Conservation (phyloP, 37 sponge, comb jelly and placozoan species). For the Halichondria panicea region DNA sequence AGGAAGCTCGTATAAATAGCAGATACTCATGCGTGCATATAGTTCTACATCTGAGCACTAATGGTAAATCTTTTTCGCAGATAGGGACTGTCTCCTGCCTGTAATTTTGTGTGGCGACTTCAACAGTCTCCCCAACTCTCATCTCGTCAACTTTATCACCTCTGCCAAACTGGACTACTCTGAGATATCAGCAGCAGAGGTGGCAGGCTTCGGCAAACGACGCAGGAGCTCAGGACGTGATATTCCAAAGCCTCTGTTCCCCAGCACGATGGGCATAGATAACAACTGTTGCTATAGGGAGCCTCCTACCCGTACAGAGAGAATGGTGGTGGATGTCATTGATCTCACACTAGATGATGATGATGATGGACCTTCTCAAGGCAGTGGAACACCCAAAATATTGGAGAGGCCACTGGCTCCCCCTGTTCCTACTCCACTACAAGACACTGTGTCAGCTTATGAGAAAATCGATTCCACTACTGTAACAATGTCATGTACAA, state of each 20-base stretch:
- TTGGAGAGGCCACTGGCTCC: not conserved
- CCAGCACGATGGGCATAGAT: slow-evolving; percentile 41
- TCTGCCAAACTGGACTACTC: slow-evolving; percentile 72
- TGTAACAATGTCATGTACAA: not conserved
- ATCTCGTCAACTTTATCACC: slow-evolving; percentile 68
- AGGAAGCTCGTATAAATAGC: no score
- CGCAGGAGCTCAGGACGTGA: not conserved
- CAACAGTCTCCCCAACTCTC: slow-evolving; percentile 77
- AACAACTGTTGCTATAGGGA: slow-evolving; percentile 48
- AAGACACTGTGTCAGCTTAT: not conserved
- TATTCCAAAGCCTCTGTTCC: slow-evolving; percentile 73
- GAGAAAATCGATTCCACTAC: not conserved
- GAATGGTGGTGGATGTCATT: not conserved
- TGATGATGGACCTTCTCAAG: no score
- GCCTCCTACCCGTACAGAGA: not conserved
- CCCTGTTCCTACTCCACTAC: not conserved
- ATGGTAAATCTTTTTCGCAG: not conserved
- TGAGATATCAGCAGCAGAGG: slow-evolving; percentile 38
- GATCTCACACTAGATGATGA: no score
- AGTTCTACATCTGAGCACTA: not conserved
- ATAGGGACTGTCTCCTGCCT: not conserved
- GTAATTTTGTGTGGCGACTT: slow-evolving; percentile 87
- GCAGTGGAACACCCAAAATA: no score
- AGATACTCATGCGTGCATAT: no score
- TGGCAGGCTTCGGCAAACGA: slow-evolving; percentile 63